These are phyloP conservation scores for Pristionchus fissidentatus DNA, from an alignment of 2,888 invertebrate species.

Conservation along the genomic window DNA sequence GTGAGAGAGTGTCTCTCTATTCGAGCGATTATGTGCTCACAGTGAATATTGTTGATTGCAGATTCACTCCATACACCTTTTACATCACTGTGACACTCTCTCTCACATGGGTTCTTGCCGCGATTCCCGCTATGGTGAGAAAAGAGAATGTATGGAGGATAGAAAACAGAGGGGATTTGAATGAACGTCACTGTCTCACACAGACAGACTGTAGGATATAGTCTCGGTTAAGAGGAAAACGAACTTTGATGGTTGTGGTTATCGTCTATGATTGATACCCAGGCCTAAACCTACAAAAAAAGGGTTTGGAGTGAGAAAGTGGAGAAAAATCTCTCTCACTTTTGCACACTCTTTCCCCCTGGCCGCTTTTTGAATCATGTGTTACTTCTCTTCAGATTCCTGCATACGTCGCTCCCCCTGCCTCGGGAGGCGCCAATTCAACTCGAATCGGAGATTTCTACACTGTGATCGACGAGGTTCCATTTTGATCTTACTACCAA, in stretches of 20 bases:
- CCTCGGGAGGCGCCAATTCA: conserved; percentile 1
- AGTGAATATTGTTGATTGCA: neutral
- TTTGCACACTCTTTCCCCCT: neutral
- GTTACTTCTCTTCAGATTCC: conserved; percentile 5
- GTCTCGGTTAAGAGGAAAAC: no score
- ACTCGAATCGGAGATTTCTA: conserved; percentile 35
- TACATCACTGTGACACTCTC: conserved; percentile 24
- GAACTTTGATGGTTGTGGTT: no score
- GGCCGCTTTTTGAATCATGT: neutral
- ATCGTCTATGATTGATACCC: no score
- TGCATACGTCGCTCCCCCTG: conserved; percentile 42
- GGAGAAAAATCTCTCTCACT: no score
- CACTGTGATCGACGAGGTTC: conserved; percentile 47
- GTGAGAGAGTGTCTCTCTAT: neutral
- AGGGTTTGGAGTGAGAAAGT: no score
- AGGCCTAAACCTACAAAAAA: no score
- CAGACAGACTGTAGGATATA: no score
- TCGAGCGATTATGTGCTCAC: no score
- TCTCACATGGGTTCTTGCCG: conserved; percentile 44
- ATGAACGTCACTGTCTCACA: no score
- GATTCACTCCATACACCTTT: conserved; percentile 46
- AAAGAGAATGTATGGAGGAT: neutral
- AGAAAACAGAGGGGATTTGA: neutral
- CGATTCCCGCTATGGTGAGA: conserved; percentile 48
- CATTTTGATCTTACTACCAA: neutral